Base-by-base conservation (phyloP, 2,797 vertebrate species). In the Phaenicophaeus curvirostris region DNA sequence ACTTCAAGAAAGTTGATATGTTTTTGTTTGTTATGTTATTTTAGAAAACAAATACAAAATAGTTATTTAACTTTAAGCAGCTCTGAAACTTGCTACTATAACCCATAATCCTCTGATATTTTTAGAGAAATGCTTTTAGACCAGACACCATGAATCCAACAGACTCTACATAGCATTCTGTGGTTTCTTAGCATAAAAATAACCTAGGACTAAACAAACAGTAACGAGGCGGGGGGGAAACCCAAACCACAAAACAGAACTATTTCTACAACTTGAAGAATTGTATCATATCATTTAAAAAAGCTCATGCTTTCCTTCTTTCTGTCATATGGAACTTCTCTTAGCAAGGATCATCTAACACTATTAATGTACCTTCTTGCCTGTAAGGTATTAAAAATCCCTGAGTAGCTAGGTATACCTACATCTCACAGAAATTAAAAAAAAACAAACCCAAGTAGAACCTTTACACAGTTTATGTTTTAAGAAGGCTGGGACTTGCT, bases 161-260 rank as follows among this genome's bases (percentile, higher is more conserved):
- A 81, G 65, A 74, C 89, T 94, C 72, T 74, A 59, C 0, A 0
- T 79, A 88, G 54, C 50, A 33, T 89, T 91, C 76, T 94, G 94
- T 87, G 90, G 84, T 92, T 96, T 96, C 69, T 65, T 73, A 79
- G 63, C 57, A 14, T 76, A 96, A 97, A 96, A 93, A 94, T 94
- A 92, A 78, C 80, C 72, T 72, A 67, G 24, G 85, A 62, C 75
- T 93, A 87, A 94, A 79, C 84, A 96, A 92, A 91, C 51, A 75
- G 31, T 55, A 55, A 61, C 19, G 19, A 44, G 42, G 42, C 8
- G 41, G 35, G 41, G 55, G 57, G 25, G 50, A 41, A n/a, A 30
- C 5, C 37, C 13, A 90, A 92, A 23, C 62, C 48, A 54, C 61
- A 66, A 51, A 85, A 84, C 14, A 76, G 46, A 90, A 57, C 74